These are phyloP conservation scores for Myathropa florea DNA, from an alignment of 2,888 invertebrate species.

Conservation along the genomic window DNA sequence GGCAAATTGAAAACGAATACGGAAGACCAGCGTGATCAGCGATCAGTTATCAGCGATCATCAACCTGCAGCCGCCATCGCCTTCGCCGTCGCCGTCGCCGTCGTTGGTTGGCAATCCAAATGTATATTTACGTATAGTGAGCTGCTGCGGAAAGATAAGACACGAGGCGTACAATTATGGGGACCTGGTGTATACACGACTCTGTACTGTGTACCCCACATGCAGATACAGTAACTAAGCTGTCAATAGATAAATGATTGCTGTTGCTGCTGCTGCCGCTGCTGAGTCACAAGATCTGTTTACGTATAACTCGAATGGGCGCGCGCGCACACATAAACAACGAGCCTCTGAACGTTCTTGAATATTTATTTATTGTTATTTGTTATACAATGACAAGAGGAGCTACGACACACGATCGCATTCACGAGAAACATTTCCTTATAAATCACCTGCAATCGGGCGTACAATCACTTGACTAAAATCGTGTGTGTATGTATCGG, in stretches of 20 bases:
- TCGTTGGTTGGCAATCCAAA: conserved; percentile 14
- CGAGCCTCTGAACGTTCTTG: conserved; percentile 23
- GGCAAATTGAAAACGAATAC: conserved; percentile 57
- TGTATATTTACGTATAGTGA: conserved; percentile 63
- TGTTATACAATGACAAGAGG: conserved; percentile 28
- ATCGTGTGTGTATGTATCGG: conserved; percentile 27
- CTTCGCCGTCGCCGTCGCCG: conserved; percentile 26
- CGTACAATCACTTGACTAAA: neutral
- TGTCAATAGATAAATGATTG: conserved; percentile 66
- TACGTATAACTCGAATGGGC: conserved; percentile 50
- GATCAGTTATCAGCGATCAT: conserved; percentile 52
- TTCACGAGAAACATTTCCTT: conserved; percentile 16
- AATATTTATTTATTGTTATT: conserved; percentile 60
- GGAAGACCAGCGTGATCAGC: conserved; percentile 46
- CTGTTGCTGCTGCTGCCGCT: conserved; percentile 11
- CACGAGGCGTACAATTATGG: conserved; percentile 50
- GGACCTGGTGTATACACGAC: conserved; percentile 25
- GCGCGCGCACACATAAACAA: conserved; percentile 31
- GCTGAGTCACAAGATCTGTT: conserved; percentile 61
- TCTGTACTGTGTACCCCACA: conserved; percentile 24
- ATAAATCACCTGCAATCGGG: conserved; percentile 52
- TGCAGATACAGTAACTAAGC: conserved; percentile 57
- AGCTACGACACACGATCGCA: conserved; percentile 16
- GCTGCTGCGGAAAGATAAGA: conserved; percentile 63
- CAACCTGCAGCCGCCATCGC: conserved; percentile 59